Percentiles rank a stretch among this genome's conserved stretches.
phyloP scores from a whole-genome alignment of 1,140 invertebrate species.

The Holotrichia oblita region DNA sequence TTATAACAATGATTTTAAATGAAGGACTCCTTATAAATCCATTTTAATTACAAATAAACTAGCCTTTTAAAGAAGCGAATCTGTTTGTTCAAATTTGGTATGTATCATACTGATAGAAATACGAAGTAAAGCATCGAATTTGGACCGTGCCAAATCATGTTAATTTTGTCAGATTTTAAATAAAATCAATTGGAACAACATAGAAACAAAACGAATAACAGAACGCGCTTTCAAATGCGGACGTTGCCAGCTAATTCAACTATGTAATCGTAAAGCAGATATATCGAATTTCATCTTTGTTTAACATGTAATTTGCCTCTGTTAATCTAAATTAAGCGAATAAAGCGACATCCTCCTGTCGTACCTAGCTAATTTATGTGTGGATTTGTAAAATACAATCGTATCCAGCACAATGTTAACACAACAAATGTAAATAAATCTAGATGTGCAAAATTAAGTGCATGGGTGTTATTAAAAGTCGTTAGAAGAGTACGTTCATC shows the following conservation, averaged over 20 bases:
- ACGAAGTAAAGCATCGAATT: too few relatives aligned
- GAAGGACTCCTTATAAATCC: too few relatives aligned
- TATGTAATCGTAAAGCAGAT: neutral
- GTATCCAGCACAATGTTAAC: neutral
- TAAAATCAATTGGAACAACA: too few relatives aligned
- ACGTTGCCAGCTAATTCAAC: neutral
- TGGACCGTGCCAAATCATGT: too few relatives aligned
- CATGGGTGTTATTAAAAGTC: neutral
- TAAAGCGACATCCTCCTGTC: neutral
- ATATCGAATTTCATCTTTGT: neutral
- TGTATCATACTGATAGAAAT: too few relatives aligned
- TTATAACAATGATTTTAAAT: too few relatives aligned
- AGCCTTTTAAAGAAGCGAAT: too few relatives aligned
- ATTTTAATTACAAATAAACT: too few relatives aligned
- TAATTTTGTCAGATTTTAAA: too few relatives aligned
- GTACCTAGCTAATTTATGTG: neutral
- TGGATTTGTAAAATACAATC: neutral
- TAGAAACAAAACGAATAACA: too few relatives aligned
- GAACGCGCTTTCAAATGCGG: neutral
- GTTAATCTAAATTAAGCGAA: neutral
- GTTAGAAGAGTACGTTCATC: neutral
- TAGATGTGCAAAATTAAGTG: too few relatives aligned
- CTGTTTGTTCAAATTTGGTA: too few relatives aligned
- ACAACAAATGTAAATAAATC: neutral
- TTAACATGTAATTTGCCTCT: neutral